phyloP scores from a whole-genome alignment of 1,140 invertebrate genomes.

The Popillia japonica region DNA sequence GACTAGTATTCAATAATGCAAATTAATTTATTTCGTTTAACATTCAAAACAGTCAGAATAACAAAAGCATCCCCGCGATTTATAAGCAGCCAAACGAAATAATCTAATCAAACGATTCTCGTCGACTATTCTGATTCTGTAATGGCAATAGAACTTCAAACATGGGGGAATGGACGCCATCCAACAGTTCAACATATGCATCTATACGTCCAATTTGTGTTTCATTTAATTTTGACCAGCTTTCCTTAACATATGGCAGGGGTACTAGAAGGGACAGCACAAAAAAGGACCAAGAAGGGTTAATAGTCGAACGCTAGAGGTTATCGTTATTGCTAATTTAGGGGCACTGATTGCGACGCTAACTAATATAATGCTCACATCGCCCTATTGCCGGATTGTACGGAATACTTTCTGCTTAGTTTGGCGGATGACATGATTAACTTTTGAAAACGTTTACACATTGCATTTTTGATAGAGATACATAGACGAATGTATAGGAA shows the following conservation, averaged over 20 bases:
- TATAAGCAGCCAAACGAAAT: conserved; percentile 6
- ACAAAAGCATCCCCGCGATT: neutral
- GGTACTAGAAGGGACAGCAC: neutral
- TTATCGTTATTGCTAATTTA: neutral
- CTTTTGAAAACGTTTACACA: neutral
- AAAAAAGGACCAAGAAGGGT: neutral
- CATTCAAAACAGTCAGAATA: neutral
- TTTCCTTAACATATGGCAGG: neutral
- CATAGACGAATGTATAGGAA: neutral
- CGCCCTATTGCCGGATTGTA: neutral
- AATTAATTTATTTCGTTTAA: neutral
- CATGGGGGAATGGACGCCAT: neutral
- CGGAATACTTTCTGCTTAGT: conserved; percentile 20
- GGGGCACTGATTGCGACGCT: conserved; percentile 6
- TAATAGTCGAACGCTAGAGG: neutral
- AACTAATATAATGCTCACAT: neutral
- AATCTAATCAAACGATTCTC: neutral
- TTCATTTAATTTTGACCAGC: neutral
- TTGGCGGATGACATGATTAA: conserved; percentile 19
- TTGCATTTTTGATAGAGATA: neutral
- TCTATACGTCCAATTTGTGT: neutral
- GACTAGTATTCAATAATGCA: no score
- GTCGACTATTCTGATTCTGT: neutral
- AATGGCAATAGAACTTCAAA: neutral
- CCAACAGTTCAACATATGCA: neutral